Evolutionary conservation across 23 tunicate genomes (phyloP).

Genomic region (Diplosoma virens): DNA sequence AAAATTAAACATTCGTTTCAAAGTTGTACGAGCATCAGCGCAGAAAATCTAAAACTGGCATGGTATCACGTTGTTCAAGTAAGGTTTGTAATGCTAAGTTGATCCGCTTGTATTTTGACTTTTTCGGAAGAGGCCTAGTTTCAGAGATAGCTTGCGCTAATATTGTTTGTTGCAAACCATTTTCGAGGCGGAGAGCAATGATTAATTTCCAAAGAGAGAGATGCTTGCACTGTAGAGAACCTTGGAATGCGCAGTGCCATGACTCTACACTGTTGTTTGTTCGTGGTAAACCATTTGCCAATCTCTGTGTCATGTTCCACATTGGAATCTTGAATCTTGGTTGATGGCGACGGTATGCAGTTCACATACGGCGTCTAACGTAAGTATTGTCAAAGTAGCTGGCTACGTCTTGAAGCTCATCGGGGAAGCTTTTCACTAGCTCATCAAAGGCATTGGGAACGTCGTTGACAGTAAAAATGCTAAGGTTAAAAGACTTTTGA

Average conservation of each 20-base stretch:
- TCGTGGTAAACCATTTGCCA: conserved; percentile 7
- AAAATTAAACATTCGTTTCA: no score
- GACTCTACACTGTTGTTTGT: conserved; percentile 6
- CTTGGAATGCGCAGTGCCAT: conserved; percentile 3
- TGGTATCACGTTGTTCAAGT: background rate
- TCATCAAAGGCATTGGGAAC: conserved; percentile 26
- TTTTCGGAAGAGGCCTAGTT: conserved; percentile 15
- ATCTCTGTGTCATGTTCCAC: background rate
- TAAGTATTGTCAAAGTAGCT: conserved; percentile 10
- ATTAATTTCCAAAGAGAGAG: conserved; percentile 1
- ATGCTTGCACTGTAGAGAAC: conserved; percentile 6
- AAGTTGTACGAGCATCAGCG: no score
- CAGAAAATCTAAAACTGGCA: background rate
- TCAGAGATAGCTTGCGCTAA: no score
- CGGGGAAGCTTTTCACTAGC: conserved; percentile 4
- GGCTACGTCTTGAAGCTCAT: conserved; percentile 12
- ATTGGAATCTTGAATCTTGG: background rate
- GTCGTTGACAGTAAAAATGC: conserved; percentile 21
- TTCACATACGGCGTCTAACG: conserved; percentile 16
- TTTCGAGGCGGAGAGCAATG: background rate
- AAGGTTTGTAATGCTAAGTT: conserved; percentile 11
- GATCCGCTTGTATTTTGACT: conserved; percentile 5
- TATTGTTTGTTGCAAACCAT: background rate
- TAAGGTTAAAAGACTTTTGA: conserved; percentile 8
- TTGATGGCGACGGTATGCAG: conserved; percentile 11